Conservation (phyloP, 2,113 vertebrate species). For the Myrmecophaga tridactyla region DNA sequence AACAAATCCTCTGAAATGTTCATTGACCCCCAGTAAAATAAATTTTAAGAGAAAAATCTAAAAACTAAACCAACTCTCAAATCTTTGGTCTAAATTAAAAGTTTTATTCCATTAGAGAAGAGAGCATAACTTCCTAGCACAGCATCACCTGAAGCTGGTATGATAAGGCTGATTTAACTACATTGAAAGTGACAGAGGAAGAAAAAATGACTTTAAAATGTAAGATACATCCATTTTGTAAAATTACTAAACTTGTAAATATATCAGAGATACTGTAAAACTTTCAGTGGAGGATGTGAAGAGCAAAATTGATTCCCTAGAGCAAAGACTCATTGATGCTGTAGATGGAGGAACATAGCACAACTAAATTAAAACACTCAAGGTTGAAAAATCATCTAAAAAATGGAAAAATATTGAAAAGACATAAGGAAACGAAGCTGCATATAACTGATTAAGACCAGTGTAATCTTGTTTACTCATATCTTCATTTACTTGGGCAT, state of each 20-base stretch:
- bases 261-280: background rate
- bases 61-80: background rate
- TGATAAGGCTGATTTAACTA: background rate
- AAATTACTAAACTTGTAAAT: background rate
- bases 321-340: background rate
- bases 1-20: background rate
- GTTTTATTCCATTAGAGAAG: background rate
- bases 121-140: background rate
- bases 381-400: background rate
- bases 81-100: background rate
- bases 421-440: background rate
- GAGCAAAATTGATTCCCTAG: background rate
- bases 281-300: background rate
- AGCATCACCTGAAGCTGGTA: background rate
- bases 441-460: background rate
- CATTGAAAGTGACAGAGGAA: background rate
- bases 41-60: background rate
- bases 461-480: background rate
- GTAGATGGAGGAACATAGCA: background rate
- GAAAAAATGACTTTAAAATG: background rate
- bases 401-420: background rate
- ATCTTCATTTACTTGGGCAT: background rate
- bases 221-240: background rate
- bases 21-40: background rate
- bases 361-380: background rate